phyloP scores from a whole-genome alignment of 2,113 vertebrate genomes.

The Dicaeum eximium region DNA sequence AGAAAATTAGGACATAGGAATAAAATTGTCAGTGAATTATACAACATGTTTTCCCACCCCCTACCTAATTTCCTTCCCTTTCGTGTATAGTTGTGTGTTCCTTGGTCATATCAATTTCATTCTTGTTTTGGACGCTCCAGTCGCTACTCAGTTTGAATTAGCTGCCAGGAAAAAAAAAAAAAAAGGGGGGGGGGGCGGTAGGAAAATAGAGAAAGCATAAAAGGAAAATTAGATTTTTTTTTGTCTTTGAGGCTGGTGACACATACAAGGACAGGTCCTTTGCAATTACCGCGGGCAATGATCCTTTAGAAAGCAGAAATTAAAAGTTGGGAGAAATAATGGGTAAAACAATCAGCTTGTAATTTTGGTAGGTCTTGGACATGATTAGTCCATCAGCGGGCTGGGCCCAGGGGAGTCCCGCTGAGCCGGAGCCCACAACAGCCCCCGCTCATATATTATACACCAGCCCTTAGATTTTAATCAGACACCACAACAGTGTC shows the following conservation, averaged over 20 bases:
- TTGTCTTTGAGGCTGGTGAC: constrained; percentile 72
- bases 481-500: constrained; percentile 71
- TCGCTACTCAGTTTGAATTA: constrained; percentile 35
- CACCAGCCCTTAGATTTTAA: constrained; percentile 69
- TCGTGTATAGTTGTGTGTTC: background rate
- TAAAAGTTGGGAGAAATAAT: constrained; percentile 96
- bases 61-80: background rate
- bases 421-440: constrained; percentile 20
- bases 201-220: constrained; percentile 58
- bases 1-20: background rate
- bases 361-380: constrained; percentile 80
- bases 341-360: constrained; percentile 87
- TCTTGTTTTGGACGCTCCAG: constrained; percentile 37
- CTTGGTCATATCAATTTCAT: constrained; percentile 40
- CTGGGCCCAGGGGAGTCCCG: constrained; percentile 67
- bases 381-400: constrained; percentile 86
- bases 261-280: constrained; percentile 88
- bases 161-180: background rate
- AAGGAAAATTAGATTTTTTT: constrained; percentile 62
- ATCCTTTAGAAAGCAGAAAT: constrained; percentile 93
- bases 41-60: background rate
- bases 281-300: constrained; percentile 95
- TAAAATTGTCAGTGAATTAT: background rate
- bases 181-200: fast-evolving
- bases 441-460: constrained; percentile 46